Percentiles rank a stretch among this genome's conserved stretches.
phyloP scores from a whole-genome alignment of 2,797 vertebrate genomes.

The Serranus cabrilla region DNA sequence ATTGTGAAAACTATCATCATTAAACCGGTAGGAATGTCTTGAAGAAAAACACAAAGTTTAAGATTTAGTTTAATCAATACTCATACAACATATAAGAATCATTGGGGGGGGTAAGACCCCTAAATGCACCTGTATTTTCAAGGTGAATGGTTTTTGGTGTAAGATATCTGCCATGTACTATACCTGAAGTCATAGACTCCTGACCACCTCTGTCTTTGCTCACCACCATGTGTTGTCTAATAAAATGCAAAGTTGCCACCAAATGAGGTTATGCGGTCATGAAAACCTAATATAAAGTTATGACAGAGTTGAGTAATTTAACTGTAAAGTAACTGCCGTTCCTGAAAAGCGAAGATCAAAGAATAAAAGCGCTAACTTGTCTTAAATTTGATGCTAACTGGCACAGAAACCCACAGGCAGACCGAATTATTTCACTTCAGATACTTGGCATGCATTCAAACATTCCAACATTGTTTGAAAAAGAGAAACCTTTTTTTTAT shows the following conservation, averaged over 20 bases:
- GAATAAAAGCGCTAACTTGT: background rate
- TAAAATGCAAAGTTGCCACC: background rate
- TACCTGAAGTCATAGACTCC: background rate
- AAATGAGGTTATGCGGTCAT: background rate
- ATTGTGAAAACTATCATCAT: no score
- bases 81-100: background rate
- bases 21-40: background rate
- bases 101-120: background rate
- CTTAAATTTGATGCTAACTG: constrained; percentile 12
- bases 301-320: background rate
- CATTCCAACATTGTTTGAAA: constrained; percentile 27
- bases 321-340: background rate
- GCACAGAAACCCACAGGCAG: constrained; percentile 22
- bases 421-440: constrained; percentile 23
- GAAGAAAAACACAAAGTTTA: background rate
- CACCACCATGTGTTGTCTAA: background rate
- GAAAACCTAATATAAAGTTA: background rate
- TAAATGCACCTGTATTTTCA: background rate
- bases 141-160: background rate
- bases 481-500: constrained; percentile 18
- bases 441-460: constrained; percentile 24
- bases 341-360: constrained; percentile 16
- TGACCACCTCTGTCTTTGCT: constrained; percentile 7
- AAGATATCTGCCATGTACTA: background rate
- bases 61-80: background rate